Evolutionary conservation across 1,140 invertebrate genomes (phyloP), one percentile per base, ranked within the genome.

Genomic region (Drosophila repletoides): DNA sequence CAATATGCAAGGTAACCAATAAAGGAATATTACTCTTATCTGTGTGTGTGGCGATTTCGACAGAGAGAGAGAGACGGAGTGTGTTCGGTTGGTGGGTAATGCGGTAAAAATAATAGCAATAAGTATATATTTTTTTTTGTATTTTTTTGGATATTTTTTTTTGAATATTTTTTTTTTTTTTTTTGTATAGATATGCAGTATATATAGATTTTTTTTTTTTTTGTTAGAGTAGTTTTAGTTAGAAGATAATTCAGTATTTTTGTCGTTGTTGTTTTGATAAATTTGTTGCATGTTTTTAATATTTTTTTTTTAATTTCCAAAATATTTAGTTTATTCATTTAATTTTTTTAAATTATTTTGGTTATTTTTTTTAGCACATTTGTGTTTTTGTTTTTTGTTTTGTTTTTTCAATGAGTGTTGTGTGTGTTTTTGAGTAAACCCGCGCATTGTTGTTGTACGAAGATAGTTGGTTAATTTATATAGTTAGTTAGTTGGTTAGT

Each of bases 1-100:
- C 86, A 99, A 93, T 84, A 98, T 92, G 93, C 96, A 98, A 84
- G 98, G 98, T 91, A 99, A 93, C 97, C 98, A 99, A 91, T 97
- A 96, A 81, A 99, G 94, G 91, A 99, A 97, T 89, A 98, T 93
- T 86, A 96, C 93, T 91, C 95, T 96, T 74, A 99, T 95, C 97
- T 99, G 91, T 36, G 91, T 90, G 74, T 73, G 84, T n/a, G n/a
- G n/a, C 69, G 73, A 74, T 67, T 72, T 80, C 66, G 74, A 75
- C 67, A 86, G 80, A 84, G 71, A 84, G 80, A 86, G 80, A 84
- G 71, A 84, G 80, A 86, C 66, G 72, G 67, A 76, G 72, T 86
- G 76, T 76, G 70, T 84, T 86, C 81, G 81, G 81, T 86, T 76
- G 70, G 86, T 86, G 81, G 81, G 81, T 86, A 76, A 86, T 86